phyloP scores from a whole-genome alignment of 2,797 vertebrate species.

The Sorex maritimensis region DNA sequence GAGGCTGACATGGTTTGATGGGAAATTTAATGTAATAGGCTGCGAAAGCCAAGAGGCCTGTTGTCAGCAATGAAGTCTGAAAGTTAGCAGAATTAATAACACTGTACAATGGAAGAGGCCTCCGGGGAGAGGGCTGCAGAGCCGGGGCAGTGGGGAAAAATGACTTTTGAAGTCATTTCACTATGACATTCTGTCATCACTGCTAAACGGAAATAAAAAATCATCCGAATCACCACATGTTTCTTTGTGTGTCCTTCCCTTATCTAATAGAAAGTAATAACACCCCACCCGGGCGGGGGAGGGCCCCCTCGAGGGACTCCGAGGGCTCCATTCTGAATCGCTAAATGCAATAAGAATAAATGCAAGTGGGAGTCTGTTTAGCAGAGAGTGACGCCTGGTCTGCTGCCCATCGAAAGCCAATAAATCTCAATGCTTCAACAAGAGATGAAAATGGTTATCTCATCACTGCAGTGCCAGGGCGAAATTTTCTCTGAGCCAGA shows the following conservation, averaged over 20 bases:
- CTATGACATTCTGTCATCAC: slow-evolving; percentile 94
- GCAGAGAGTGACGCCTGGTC: slow-evolving; percentile 95
- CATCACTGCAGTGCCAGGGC: slow-evolving; percentile 94
- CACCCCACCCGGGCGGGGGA: slow-evolving; percentile 91
- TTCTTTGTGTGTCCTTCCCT: slow-evolving; percentile 93
- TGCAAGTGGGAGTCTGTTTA: slow-evolving; percentile 96
- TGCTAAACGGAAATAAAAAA: slow-evolving; percentile 93
- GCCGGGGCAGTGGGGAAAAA: slow-evolving; percentile 90
- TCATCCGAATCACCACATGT: slow-evolving; percentile 92
- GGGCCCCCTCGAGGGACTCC: slow-evolving; percentile 91
- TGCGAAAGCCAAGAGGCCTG: slow-evolving; percentile 93
- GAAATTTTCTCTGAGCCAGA: slow-evolving; percentile 92
- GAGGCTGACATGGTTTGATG: slow-evolving; percentile 94
- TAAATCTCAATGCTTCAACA: slow-evolving; percentile 97
- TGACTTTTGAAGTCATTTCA: slow-evolving; percentile 93
- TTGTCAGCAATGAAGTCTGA: slow-evolving; percentile 95
- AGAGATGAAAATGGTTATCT: slow-evolving; percentile 97
- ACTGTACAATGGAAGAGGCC: slow-evolving; percentile 92
- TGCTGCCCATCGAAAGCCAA: slow-evolving; percentile 96
- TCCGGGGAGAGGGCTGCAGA: slow-evolving; percentile 90
- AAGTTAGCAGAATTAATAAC: slow-evolving; percentile 94
- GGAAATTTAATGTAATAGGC: slow-evolving; percentile 94
- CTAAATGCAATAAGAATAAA: slow-evolving; percentile 97
- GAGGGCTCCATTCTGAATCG: slow-evolving; percentile 92
- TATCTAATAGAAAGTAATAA: slow-evolving; percentile 98